Evolutionary conservation across 2,797 vertebrate species (phyloP), one percentile per base, ranked within the genome.

Genomic region (Acrossocheilus fasciatus): DNA sequence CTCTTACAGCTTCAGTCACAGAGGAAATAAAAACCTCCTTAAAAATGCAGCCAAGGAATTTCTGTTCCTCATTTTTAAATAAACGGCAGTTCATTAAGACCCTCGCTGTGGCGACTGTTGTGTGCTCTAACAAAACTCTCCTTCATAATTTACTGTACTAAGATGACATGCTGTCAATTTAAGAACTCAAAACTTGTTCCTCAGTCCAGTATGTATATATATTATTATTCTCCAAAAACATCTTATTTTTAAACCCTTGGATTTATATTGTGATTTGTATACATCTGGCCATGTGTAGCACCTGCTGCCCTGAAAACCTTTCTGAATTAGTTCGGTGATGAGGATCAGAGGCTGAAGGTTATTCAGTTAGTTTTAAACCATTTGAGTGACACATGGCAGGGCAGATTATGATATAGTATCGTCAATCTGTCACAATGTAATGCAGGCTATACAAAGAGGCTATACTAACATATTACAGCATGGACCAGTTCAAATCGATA

Each of bases 41-140:
- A 66, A 66, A 36, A 66, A 3, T 50, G 15, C 9, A 66, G 30
- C 43, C 30, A 36, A 83, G 57, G 5, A 76, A 64, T 52, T 84
- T 84, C 72, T 64, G 18, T 76, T 75, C 72, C 82, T 83, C 30
- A 36, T 50, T 66, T 36, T 36, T n/a, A 75, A 83, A 76, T 9
- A 62, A 62, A 74, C 6, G 1, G 2, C 11, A 64, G 41, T 50
- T 50, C 2, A 43, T 73, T 82, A 59, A 30, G 47, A 43, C n/a
- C 17, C 8, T 52, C 73, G 20, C 14, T 47, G 43, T 9, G 23
- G 17, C 14, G 45, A 52, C 15, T 69, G 30, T 14, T n/a, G 62
- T 81, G 43, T 52, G 79, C 18, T 34, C 45, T 10, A 78, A 26
- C 4, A 59, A 59, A 70, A 15, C 50, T 62, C 23, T 62, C 8